These are phyloP conservation scores for Mirounga angustirostris DNA, from an alignment of 2,113 vertebrate species.

Conservation along the genomic window DNA sequence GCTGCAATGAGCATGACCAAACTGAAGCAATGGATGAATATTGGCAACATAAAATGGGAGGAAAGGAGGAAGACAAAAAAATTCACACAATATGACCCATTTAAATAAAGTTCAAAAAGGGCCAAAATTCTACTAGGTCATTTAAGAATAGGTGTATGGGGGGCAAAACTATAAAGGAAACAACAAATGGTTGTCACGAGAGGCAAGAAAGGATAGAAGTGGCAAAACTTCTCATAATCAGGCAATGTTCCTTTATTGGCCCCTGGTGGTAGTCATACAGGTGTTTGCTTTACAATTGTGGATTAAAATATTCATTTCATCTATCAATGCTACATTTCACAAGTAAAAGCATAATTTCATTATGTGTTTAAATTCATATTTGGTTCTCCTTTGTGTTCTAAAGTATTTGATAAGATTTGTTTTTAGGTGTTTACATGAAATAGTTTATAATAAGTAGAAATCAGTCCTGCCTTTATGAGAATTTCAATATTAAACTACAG, in stretches of 20 bases:
- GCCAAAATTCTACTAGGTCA: background rate
- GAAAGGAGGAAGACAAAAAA: background rate
- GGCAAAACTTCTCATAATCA: background rate
- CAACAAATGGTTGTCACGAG: background rate
- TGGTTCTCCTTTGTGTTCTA: background rate
- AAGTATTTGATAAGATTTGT: background rate
- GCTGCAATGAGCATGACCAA: background rate
- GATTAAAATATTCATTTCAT: slow-evolving; percentile 12
- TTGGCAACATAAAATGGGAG: background rate
- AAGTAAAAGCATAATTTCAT: slow-evolving; percentile 14
- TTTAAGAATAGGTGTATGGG: background rate
- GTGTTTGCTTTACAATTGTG: background rate
- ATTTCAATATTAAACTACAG: background rate
- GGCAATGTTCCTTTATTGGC: background rate
- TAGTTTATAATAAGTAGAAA: background rate
- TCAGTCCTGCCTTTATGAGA: background rate
- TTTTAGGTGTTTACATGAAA: background rate
- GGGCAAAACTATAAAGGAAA: background rate
- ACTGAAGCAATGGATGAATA: background rate
- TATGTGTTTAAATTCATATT: background rate
- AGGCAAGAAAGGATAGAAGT: background rate
- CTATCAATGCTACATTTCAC: background rate
- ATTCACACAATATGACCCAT: background rate
- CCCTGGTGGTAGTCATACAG: background rate
- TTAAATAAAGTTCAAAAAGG: background rate